Base-by-base conservation (phyloP, 2,797 vertebrate genomes). In the Eremophila alpestris region DNA sequence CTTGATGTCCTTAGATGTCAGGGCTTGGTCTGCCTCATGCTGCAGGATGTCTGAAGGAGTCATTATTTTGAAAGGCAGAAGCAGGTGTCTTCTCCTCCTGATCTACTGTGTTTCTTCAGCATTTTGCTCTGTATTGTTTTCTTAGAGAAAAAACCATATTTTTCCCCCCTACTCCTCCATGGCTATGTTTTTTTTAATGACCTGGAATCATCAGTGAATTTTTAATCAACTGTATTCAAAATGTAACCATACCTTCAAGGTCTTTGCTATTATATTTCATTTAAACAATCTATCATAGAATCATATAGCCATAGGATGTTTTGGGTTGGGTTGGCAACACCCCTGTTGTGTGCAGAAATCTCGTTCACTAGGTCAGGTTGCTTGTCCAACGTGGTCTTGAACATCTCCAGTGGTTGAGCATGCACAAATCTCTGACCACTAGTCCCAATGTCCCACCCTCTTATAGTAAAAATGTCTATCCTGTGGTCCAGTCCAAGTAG, bases 151-250 rank as follows among this genome's bases (percentile, higher is more conserved):
- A 32, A 0, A 6, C 15, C 2, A 1, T 22, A 62, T 48, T 20
- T 5, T 23, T 5, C 0, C 2, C 8, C 8, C 8, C 26, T 7
- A 4, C 10, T 51, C 11, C 46, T 71, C 38, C 23, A 16, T 45
- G 30, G 3, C 6, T 54, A 18, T 6, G 1, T 6, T 26, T 45
- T 67, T 67, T 46, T 74, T 27, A 41, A 48, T 43, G 11, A 68
- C 8, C 1, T 43, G 32, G 13, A 82, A 29, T 36, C 6, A 41
- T 41, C 9, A 21, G 16, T 62, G 27, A 55, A 38, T 43, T 55
- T 40, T 36, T 43, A 55, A 38, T 24, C 16, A 29, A 12, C 9
- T 7, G 4, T 49, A 36, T 62, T 29, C 10, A 55, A 55, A 43
- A 49, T 24, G 13, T 29, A 22, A 32, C 18, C 41, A 36, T 32